Percentiles rank a stretch among this genome's conserved stretches.
Evolutionary conservation across 2,797 vertebrate genomes (phyloP).

Genomic region (Uromys caudimaculatus): DNA sequence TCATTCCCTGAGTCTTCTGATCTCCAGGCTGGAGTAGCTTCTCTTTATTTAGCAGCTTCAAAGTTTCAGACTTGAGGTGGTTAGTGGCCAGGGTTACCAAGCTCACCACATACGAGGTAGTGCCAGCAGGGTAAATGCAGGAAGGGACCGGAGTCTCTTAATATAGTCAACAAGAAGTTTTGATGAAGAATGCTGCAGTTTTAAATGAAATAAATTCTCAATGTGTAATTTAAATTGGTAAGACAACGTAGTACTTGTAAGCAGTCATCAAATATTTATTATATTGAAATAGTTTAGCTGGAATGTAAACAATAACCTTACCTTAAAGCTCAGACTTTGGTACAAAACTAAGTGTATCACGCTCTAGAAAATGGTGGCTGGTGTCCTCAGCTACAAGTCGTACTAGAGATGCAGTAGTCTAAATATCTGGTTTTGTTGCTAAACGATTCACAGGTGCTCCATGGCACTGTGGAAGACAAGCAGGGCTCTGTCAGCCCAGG

Average conservation of each 20-base stretch:
- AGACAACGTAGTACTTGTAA: not conserved
- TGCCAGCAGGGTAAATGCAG: not conserved
- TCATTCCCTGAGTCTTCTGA: not conserved
- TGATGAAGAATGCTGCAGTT: not conserved
- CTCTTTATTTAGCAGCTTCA: not conserved
- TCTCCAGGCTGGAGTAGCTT: not conserved
- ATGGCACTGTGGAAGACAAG: not conserved
- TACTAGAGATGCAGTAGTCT: not conserved
- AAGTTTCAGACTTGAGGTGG: not conserved
- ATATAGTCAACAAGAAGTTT: not conserved
- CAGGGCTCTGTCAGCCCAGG: not conserved
- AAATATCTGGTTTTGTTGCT: not conserved
- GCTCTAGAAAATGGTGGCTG: not conserved
- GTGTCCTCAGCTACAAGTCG: slow-evolving; percentile 10
- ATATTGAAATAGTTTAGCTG: not conserved
- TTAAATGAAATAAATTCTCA: slow-evolving; percentile 48
- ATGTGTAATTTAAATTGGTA: slow-evolving; percentile 30
- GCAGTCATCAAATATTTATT: not conserved
- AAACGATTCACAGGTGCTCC: not conserved
- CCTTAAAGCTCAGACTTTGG: not conserved
- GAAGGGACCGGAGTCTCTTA: not conserved
- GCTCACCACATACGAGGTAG: not conserved
- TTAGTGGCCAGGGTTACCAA: not conserved
- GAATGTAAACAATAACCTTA: not conserved
- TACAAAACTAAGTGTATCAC: not conserved